Conservation (phyloP, 2,113 vertebrate species). For the Pimephales promelas region DNA sequence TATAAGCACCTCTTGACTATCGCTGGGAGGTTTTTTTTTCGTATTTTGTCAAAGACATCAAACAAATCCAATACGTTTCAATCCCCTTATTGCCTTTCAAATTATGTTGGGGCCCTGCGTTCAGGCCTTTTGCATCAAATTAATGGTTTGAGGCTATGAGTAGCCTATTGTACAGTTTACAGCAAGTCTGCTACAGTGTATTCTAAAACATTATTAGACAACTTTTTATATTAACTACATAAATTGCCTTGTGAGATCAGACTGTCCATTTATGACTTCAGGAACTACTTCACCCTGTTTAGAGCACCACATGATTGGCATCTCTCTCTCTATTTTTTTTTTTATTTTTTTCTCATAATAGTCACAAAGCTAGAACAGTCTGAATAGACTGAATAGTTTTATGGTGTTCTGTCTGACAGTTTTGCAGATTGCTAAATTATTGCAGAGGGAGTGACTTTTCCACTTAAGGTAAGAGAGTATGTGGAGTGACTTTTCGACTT, state of each 20-base stretch:
- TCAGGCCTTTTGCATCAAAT: conserved; percentile 15
- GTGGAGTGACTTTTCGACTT: too few species aligned
- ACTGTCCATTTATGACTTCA: conserved; percentile 30
- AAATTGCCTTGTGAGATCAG: conserved; percentile 56
- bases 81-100: conserved; percentile 44
- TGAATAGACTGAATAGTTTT: conserved; percentile 33
- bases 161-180: conserved; percentile 14
- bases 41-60: conserved; percentile 35
- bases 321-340: conserved; percentile 16
- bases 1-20: conserved; percentile 23
- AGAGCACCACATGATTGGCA: conserved; percentile 23
- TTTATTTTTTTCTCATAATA: conserved; percentile 32
- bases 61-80: conserved; percentile 11
- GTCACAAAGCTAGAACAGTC: conserved; percentile 35
- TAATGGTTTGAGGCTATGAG: conserved; percentile 23
- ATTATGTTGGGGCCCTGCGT: background rate
- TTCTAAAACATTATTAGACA: conserved; percentile 57
- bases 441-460: conserved; percentile 36
- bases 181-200: background rate
- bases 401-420: conserved; percentile 39
- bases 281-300: background rate
- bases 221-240: conserved; percentile 67
- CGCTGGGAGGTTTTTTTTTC: conserved; percentile 9
- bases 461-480: conserved; percentile 25
- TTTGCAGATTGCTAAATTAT: conserved; percentile 53